Percentiles rank a stretch among this genome's conserved stretches.
phyloP scores from a whole-genome alignment of 1,140 invertebrate genomes.

The Hirudo medicinalis region DNA sequence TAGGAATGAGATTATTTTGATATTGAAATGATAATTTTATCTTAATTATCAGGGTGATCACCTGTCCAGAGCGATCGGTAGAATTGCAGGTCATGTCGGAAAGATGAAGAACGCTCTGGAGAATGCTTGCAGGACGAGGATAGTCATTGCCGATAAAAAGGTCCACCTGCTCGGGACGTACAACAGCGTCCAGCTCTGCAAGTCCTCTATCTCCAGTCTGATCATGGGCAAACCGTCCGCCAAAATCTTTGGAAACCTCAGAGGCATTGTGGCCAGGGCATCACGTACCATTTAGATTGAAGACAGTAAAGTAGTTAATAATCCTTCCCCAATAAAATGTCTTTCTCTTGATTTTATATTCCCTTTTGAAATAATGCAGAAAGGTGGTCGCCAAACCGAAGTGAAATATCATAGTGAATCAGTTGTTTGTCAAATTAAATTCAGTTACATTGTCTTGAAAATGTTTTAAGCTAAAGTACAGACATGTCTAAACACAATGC shows the following conservation, averaged over 20 bases:
- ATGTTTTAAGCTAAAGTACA: too few species aligned
- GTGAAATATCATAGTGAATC: too few species aligned
- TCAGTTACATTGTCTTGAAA: too few species aligned
- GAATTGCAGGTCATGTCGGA: conserved; percentile 91
- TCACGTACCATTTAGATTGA: conserved; percentile 34
- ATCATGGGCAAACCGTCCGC: conserved; percentile 83
- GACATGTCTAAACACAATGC: too few species aligned
- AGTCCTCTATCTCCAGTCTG: conserved; percentile 89
- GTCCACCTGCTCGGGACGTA: conserved; percentile 94
- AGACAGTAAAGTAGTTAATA: too few species aligned
- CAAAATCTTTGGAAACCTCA: conserved; percentile 85
- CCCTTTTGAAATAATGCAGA: too few species aligned
- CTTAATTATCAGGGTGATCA: conserved; percentile 74
- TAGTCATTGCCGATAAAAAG: conserved; percentile 86
- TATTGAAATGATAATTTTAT: too few species aligned
- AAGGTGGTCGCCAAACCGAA: too few species aligned
- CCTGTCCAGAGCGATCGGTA: conserved; percentile 80
- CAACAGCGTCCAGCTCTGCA: conserved; percentile 88
- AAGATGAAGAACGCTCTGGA: conserved; percentile 96
- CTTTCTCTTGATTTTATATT: too few species aligned
- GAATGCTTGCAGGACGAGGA: conserved; percentile 95
- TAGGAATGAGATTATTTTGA: too few species aligned
- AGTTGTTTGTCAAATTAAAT: too few species aligned
- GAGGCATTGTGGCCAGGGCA: conserved; percentile 64
- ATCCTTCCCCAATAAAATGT: too few species aligned